A percentile compares a stretch with the other conserved stretches of the same genome.
phyloP scores from a whole-genome alignment of 2,888 invertebrate genomes.

The Drosophila planitibia region DNA sequence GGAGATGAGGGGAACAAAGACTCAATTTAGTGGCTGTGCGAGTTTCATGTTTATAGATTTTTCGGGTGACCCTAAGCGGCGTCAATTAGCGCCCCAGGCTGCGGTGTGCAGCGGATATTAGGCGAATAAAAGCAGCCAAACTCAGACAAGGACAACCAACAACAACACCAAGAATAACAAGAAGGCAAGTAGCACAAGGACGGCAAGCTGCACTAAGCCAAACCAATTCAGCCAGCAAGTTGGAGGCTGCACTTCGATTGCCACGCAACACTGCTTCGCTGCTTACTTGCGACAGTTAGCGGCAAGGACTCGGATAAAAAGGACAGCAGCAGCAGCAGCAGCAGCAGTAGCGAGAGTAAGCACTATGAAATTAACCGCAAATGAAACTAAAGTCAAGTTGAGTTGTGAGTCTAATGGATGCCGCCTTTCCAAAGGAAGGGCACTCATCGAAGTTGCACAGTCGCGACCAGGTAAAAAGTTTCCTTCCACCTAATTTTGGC shows the following conservation, averaged over 20 bases:
- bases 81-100: constrained; percentile 64
- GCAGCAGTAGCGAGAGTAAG: constrained; percentile 5
- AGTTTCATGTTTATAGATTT: constrained; percentile 70
- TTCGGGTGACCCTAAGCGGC: constrained; percentile 61
- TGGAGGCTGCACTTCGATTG: constrained; percentile 49
- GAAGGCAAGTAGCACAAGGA: constrained; percentile 34
- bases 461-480: constrained; percentile 62
- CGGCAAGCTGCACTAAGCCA: constrained; percentile 53
- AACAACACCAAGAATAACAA: constrained; percentile 11
- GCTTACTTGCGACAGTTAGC: constrained; percentile 45
- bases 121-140: constrained; percentile 59
- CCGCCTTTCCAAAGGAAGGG: constrained; percentile 1
- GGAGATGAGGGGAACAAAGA: constrained; percentile 20
- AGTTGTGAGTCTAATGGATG: constrained; percentile 22
- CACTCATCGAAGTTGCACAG: constrained; percentile 59
- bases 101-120: constrained; percentile 66
- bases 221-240: constrained; percentile 26
- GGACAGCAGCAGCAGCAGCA: constrained; percentile 32
- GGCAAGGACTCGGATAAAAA: constrained; percentile 23
- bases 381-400: constrained; percentile 55
- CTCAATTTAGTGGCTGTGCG: constrained; percentile 21
- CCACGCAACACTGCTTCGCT: constrained; percentile 39
- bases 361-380: constrained; percentile 63
- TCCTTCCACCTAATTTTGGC: constrained; percentile 15
- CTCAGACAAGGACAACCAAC: constrained; percentile 3